Evolutionary conservation across 1,140 invertebrate genomes (phyloP).

Genomic region (Dreissena polymorpha): DNA sequence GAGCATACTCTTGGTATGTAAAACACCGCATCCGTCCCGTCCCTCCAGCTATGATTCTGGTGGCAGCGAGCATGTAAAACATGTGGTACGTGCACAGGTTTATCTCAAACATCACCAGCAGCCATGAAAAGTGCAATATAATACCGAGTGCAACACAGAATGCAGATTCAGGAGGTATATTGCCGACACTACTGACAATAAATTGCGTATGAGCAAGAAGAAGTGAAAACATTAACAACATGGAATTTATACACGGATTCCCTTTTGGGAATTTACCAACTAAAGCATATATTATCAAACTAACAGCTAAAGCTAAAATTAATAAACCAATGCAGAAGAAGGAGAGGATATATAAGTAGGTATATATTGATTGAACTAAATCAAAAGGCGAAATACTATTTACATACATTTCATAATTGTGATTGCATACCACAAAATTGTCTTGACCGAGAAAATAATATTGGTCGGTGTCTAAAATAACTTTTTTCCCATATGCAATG

Average conservation of each 20-base stretch:
- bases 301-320: neutral
- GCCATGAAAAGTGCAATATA: constrained; percentile 10
- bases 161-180: neutral
- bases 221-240: neutral
- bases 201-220: constrained; percentile 10
- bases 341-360: neutral
- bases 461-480: no score
- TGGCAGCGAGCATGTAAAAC: constrained; percentile 16
- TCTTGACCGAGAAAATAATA: neutral
- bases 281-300: constrained; percentile 9
- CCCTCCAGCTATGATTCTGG: neutral
- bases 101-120: constrained; percentile 25
- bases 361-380: neutral
- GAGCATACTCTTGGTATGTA: constrained; percentile 1
- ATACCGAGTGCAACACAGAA: neutral
- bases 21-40: neutral
- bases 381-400: neutral
- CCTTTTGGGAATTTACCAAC: neutral
- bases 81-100: constrained; percentile 46
- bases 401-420: neutral
- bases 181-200: neutral
- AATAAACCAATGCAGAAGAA: neutral
- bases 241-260: constrained; percentile 22
- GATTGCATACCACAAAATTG: neutral
- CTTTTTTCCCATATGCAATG: no score